A percentile compares a stretch with the other conserved stretches of the same genome.
Evolutionary conservation across 2,113 vertebrate genomes (phyloP).

Genomic region (Erythrocercus mccallii): DNA sequence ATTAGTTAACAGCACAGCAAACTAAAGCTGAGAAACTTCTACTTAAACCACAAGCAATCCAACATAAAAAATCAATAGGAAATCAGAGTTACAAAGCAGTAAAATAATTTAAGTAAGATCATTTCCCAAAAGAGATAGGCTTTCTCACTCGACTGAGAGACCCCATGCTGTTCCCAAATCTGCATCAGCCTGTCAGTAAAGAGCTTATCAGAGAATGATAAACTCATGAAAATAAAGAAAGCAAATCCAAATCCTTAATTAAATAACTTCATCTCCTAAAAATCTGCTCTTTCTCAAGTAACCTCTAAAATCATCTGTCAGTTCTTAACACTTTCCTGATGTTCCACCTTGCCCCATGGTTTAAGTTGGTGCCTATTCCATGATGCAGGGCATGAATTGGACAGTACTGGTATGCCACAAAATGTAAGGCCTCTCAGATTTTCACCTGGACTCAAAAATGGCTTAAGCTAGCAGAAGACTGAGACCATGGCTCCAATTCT

Average conservation of each 20-base stretch:
- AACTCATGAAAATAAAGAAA: neutral
- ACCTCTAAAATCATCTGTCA: neutral
- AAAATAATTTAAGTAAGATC: neutral
- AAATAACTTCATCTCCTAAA: neutral
- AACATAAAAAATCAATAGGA: slow-evolving; percentile 19
- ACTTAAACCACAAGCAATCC: neutral
- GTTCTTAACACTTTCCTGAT: neutral
- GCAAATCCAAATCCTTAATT: neutral
- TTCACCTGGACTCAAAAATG: neutral
- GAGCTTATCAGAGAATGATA: neutral
- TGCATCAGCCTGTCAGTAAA: neutral
- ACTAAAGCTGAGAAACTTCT: neutral
- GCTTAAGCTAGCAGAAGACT: neutral
- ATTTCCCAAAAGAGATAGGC: neutral
- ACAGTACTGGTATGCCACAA: too few species aligned
- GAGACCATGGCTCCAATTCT: neutral
- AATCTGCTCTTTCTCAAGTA: neutral
- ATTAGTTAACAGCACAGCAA: neutral
- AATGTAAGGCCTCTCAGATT: neutral
- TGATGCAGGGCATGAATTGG: neutral
- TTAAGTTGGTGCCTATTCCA: neutral
- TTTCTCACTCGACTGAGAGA: neutral
- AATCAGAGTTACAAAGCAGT: neutral
- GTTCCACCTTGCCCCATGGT: neutral
- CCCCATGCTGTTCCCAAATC: neutral